Conservation (phyloP, 2,888 invertebrate genomes). For the Linyphia triangularis region DNA sequence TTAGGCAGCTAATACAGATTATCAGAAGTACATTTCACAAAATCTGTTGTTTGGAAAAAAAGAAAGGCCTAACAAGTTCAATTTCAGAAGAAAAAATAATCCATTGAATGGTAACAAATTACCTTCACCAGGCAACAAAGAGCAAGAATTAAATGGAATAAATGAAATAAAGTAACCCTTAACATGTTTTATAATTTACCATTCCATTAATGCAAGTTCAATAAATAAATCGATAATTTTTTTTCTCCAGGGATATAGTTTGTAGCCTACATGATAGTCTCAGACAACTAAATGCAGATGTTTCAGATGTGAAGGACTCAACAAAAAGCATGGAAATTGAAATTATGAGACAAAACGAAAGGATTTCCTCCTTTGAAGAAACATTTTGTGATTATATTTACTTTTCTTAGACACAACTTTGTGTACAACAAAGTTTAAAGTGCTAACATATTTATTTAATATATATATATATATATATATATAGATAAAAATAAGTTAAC, state of each 20-base stretch:
- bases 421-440: not conserved
- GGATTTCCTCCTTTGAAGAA: conserved; percentile 40
- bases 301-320: not conserved
- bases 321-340: conserved; percentile 24
- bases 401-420: not conserved
- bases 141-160: not conserved
- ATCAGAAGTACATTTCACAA: conserved; percentile 61
- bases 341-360: conserved; percentile 30
- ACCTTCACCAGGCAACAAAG: not conserved
- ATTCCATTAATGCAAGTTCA: not conserved
- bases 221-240: not conserved
- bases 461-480: too few species aligned
- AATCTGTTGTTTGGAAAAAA: conserved; percentile 58
- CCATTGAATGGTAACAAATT: not conserved
- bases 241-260: conserved; percentile 8
- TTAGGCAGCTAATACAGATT: conserved; percentile 22
- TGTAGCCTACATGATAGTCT: not conserved
- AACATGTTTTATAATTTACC: not conserved
- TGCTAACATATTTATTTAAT: not conserved
- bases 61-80: conserved; percentile 3
- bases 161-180: conserved; percentile 36
- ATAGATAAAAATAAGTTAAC: too few species aligned
- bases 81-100: not conserved
- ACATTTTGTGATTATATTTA: conserved; percentile 12
- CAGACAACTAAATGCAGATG: conserved; percentile 17